These are phyloP conservation scores for Papilio dardanus DNA, from an alignment of 1,140 invertebrate genomes.

Conservation along the genomic window DNA sequence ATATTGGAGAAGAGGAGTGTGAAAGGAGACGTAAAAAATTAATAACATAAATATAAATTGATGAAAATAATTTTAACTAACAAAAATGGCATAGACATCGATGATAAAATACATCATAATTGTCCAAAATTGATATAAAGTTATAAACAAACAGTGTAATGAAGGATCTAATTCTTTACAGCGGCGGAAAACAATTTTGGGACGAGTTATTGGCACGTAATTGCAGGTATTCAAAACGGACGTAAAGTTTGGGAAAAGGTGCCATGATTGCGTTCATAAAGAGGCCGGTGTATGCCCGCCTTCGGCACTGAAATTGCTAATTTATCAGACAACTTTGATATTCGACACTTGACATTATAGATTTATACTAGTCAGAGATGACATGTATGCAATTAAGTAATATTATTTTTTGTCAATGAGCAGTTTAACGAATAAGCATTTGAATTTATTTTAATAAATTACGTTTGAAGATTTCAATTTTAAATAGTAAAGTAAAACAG, in stretches of 20 bases:
- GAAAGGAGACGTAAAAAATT: too few relatives aligned
- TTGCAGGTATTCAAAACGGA: constrained; percentile 60
- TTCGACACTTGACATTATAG: background rate
- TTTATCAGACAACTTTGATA: constrained; percentile 8
- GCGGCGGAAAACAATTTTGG: constrained; percentile 51
- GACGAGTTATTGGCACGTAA: constrained; percentile 60
- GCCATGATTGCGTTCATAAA: constrained; percentile 62
- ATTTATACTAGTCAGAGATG: background rate
- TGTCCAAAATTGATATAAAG: background rate
- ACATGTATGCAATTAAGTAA: background rate
- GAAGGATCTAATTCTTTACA: constrained; percentile 26
- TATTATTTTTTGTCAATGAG: too few relatives aligned
- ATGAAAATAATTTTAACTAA: too few relatives aligned
- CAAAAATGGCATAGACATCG: too few relatives aligned
- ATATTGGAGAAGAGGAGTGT: too few relatives aligned
- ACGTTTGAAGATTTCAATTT: too few relatives aligned
- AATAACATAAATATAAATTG: too few relatives aligned
- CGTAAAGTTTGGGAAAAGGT: constrained; percentile 59
- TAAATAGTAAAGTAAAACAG: too few relatives aligned
- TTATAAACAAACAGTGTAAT: background rate
- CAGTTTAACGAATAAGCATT: too few relatives aligned
- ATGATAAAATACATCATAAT: too few relatives aligned
- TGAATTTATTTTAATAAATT: too few relatives aligned
- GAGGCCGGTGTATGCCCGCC: constrained; percentile 37
- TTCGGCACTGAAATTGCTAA: background rate